These are phyloP conservation scores for Chalcis sispes DNA, from an alignment of 2,888 invertebrate genomes.

Conservation along the genomic window DNA sequence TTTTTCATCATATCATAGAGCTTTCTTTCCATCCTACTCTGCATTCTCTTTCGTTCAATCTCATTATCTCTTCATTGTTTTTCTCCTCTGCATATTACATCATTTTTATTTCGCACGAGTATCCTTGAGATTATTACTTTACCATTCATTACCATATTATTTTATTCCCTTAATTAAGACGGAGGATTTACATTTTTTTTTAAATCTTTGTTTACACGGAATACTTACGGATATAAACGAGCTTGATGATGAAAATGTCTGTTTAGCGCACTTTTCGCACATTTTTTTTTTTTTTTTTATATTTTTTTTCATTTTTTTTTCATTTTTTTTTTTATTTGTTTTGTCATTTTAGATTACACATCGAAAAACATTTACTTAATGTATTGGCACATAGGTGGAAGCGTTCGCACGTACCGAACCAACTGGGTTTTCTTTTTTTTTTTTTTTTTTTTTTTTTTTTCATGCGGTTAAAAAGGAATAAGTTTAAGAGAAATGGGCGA, in stretches of 20 bases:
- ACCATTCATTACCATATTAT: conserved; percentile 36
- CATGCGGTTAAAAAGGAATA: conserved; percentile 42
- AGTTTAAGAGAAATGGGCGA: conserved; percentile 20
- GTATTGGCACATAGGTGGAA: conserved; percentile 59
- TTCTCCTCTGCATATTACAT: conserved; percentile 16
- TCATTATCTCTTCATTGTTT: conserved; percentile 14
- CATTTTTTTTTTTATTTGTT: conserved; percentile 26
- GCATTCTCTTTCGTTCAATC: conserved; percentile 58
- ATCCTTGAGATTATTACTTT: conserved; percentile 31
- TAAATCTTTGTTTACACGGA: conserved; percentile 56
- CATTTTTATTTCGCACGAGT: conserved; percentile 44
- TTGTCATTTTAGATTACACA: conserved; percentile 54
- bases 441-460: conserved; percentile 8
- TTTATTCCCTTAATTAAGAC: conserved; percentile 54
- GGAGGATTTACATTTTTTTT: conserved; percentile 56
- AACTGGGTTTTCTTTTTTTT: conserved; percentile 35
- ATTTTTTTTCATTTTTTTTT: background rate
- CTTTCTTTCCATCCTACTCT: conserved; percentile 61
- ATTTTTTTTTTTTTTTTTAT: conserved; percentile 46
- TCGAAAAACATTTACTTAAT: conserved; percentile 59
- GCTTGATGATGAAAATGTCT: conserved; percentile 55
- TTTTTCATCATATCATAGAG: conserved; percentile 64
- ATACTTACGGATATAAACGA: conserved; percentile 56
- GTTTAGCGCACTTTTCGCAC: conserved; percentile 37
- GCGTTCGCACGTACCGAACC: conserved; percentile 56